Conservation (phyloP, 2,888 invertebrate species). For the Dryobota labecula region DNA sequence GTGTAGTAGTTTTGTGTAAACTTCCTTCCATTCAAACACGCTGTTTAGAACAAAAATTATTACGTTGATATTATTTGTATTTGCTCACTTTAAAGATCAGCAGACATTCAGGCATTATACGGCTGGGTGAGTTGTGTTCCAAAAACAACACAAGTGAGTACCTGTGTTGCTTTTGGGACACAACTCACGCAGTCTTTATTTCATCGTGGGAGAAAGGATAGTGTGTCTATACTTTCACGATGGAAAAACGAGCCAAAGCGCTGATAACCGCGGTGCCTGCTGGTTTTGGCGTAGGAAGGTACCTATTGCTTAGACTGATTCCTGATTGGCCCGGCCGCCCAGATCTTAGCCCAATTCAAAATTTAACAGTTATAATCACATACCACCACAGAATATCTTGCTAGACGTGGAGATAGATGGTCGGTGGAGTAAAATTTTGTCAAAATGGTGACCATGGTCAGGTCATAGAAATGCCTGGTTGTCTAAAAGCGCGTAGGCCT, state of each 20-base stretch:
- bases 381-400: neutral
- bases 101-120: neutral
- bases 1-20: constrained; percentile 8
- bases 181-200: neutral
- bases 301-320: neutral
- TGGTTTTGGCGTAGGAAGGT: neutral
- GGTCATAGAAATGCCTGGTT: no score
- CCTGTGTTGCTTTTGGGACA: neutral
- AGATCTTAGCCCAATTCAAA: neutral
- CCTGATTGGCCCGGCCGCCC: no score
- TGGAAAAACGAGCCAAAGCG: neutral
- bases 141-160: neutral
- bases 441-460: neutral
- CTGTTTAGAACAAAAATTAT: constrained; percentile 12
- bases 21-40: constrained; percentile 1
- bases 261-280: neutral
- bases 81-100: neutral
- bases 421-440: neutral
- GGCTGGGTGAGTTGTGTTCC: neutral
- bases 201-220: neutral
- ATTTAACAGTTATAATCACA: neutral
- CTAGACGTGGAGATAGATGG: neutral
- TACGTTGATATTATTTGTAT: constrained; percentile 1
- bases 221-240: neutral
- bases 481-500: no score